phyloP scores from a whole-genome alignment of 2,888 invertebrate species.

The Orthosia cruda region DNA sequence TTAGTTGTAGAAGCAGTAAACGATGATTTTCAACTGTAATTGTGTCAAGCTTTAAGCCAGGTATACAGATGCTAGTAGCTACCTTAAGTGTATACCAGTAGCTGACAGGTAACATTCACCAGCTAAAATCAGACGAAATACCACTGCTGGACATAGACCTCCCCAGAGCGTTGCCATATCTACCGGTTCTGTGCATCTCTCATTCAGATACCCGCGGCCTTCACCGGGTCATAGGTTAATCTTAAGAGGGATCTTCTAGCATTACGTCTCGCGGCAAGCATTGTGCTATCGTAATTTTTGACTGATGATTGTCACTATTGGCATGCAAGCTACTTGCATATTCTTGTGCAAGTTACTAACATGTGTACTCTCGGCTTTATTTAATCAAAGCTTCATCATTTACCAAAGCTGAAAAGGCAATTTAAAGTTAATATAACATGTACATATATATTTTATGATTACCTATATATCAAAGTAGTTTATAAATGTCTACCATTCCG shows the following conservation, averaged over 20 bases:
- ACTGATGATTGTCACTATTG: no score
- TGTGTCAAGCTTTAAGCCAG: not conserved
- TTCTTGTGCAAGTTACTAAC: not conserved
- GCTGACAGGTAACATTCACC: not conserved
- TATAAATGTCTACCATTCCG: not conserved
- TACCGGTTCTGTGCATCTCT: not conserved
- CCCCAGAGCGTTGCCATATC: not conserved
- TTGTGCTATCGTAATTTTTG: not conserved
- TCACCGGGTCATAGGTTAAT: not conserved
- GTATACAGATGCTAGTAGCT: not conserved
- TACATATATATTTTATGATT: constrained; percentile 24
- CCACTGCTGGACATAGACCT: not conserved
- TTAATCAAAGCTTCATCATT: no score
- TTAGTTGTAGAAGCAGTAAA: constrained; percentile 19
- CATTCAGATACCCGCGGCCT: not conserved
- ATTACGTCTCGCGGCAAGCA: no score
- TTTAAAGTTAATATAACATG: not conserved
- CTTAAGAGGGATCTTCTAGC: not conserved
- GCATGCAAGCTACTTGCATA: not conserved
- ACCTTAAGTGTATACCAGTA: not conserved
- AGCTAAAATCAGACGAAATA: not conserved
- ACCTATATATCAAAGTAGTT: constrained; percentile 7
- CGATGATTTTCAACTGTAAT: constrained; percentile 7
- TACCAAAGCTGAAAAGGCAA: not conserved
- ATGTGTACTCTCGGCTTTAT: not conserved